A percentile compares a stretch with the other conserved stretches of the same genome.
phyloP scores from a whole-genome alignment of 2,113 vertebrate genomes.

The Oryzias melastigma region DNA sequence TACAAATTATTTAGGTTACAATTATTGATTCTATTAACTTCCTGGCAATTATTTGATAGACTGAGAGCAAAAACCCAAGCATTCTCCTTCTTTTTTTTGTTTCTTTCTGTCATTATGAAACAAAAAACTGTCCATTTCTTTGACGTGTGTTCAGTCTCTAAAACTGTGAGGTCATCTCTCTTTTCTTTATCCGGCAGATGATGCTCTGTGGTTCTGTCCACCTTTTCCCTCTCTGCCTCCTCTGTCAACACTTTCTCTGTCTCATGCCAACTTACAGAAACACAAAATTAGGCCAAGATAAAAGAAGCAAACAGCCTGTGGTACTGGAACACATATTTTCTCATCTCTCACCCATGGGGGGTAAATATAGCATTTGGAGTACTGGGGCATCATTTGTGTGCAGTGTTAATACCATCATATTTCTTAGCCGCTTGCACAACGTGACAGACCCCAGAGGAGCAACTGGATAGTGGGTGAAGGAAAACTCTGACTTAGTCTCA shows the following conservation, averaged over 20 bases:
- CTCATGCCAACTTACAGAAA: constrained; percentile 64
- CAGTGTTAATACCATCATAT: constrained; percentile 17
- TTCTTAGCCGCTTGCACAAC: constrained; percentile 28
- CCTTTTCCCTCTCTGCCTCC: constrained; percentile 38
- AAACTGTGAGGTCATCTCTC: constrained; percentile 30
- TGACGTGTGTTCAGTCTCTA: constrained; percentile 35
- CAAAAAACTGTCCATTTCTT: no score
- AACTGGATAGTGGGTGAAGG: constrained; percentile 49
- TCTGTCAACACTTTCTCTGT: constrained; percentile 13
- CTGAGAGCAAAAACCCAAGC: no score
- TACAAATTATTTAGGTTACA: no score
- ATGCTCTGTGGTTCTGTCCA: constrained; percentile 48
- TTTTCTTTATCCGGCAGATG: constrained; percentile 26
- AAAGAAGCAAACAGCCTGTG: constrained; percentile 46
- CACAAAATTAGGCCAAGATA: constrained; percentile 65
- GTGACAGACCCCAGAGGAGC: constrained; percentile 38
- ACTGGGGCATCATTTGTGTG: neutral
- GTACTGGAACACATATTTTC: constrained; percentile 52
- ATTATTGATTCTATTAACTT: no score
- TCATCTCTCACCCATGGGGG: constrained; percentile 26
- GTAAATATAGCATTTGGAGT: constrained; percentile 32
- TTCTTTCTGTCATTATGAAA: no score
- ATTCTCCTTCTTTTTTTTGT: no score
- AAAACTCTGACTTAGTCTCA: constrained; percentile 57
- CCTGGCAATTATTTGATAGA: no score